A percentile compares a stretch with the other conserved stretches of the same genome.
These are phyloP conservation scores for Lathamus discolor DNA, from an alignment of 2,113 vertebrate species.

Conservation along the genomic window DNA sequence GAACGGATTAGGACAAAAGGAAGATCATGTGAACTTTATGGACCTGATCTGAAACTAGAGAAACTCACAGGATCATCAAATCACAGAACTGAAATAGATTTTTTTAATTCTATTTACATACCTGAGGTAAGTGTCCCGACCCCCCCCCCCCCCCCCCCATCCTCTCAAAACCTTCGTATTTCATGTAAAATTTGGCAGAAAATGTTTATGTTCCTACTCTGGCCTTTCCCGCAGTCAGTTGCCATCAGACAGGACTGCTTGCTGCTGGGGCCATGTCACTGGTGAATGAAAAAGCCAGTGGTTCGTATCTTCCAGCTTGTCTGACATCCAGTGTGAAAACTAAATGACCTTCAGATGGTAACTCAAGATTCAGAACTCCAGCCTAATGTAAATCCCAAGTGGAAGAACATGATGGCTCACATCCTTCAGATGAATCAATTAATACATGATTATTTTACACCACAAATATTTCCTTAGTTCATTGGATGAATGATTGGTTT, in stretches of 20 bases:
- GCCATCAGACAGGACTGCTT: background rate
- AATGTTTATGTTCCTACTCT: background rate
- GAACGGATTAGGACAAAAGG: background rate
- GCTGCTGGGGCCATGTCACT: background rate
- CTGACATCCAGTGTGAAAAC: background rate
- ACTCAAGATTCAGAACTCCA: background rate
- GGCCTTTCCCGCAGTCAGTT: background rate
- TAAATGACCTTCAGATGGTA: background rate
- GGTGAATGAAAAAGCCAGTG: background rate
- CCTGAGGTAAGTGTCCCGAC: background rate
- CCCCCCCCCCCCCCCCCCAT: background rate
- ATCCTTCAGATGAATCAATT: background rate
- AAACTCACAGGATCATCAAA: background rate
- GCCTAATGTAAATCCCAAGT: background rate
- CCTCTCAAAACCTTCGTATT: background rate
- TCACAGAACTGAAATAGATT: background rate
- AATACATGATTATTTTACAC: background rate
- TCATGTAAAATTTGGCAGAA: background rate
- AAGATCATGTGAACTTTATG: background rate
- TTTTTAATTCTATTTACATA: background rate
- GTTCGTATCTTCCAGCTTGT: background rate
- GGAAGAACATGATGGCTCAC: background rate
- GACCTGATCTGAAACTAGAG: background rate
- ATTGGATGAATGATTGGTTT: background rate
- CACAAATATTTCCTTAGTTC: background rate